phyloP scores from a whole-genome alignment of 1,140 invertebrate species.

The Cyclina sinensis region DNA sequence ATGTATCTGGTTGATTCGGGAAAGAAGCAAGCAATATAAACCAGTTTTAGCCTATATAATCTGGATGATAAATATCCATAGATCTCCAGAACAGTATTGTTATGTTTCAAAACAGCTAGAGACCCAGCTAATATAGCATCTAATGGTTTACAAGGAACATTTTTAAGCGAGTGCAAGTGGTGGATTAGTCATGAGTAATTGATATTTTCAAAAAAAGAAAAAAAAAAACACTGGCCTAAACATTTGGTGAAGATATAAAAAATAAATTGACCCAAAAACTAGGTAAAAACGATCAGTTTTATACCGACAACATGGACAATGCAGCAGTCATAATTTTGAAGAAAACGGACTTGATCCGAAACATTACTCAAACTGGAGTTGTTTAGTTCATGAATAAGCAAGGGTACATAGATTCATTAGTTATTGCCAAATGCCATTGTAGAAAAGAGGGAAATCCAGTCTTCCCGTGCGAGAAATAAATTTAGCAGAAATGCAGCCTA shows the following conservation, averaged over 20 bases:
- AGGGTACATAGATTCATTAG: slow-evolving; percentile 11
- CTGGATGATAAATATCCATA: neutral
- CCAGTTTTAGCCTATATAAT: neutral
- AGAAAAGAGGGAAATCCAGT: neutral
- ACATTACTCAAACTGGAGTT: neutral
- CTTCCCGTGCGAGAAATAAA: neutral
- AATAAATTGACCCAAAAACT: neutral
- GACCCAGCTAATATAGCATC: neutral
- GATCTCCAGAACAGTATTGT: neutral
- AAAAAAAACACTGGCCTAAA: neutral
- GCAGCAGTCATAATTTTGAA: neutral
- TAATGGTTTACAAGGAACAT: neutral
- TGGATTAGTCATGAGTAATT: neutral
- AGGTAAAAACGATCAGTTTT: neutral
- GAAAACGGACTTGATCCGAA: neutral
- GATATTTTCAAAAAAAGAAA: too few relatives aligned
- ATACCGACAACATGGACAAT: neutral
- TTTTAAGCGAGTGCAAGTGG: neutral
- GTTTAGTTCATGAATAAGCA: neutral
- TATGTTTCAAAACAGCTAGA: neutral
- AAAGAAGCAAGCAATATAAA: neutral
- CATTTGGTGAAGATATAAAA: neutral
- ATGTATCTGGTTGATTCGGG: slow-evolving; percentile 30
- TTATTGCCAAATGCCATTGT: neutral
- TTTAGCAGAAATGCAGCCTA: neutral